Percentiles rank a stretch among this genome's conserved stretches.
phyloP scores from a whole-genome alignment of 2,888 invertebrate genomes.

The Trichopoda pennipes region DNA sequence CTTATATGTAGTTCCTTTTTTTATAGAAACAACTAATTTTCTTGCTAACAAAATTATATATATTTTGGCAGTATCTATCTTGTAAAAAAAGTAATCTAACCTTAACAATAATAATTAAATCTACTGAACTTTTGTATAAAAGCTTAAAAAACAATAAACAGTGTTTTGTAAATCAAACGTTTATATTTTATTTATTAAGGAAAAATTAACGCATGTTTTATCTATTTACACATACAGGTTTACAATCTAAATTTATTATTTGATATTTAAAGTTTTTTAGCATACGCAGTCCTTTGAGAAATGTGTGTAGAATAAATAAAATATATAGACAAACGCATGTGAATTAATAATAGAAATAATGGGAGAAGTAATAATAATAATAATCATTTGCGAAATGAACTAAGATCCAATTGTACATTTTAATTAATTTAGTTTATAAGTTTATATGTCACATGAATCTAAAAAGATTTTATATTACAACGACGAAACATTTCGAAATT shows the following conservation, averaged over 20 bases:
- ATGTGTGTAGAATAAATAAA: neutral
- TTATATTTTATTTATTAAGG: conserved; percentile 8
- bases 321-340: neutral
- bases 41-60: no score
- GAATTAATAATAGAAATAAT: neutral
- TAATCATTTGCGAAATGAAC: neutral
- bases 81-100: no score
- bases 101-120: no score
- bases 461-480: conserved; percentile 15
- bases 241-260: neutral
- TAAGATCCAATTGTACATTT: neutral
- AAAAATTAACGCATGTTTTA: conserved; percentile 33
- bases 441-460: neutral
- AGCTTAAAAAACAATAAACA: no score
- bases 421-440: conserved; percentile 16
- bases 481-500: conserved; percentile 50
- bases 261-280: neutral
- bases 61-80: no score
- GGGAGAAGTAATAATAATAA: no score
- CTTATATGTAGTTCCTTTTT: no score
- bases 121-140: no score
- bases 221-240: neutral
- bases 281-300: neutral
- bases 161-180: no score
- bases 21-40: no score